Evolutionary conservation across 2,113 vertebrate genomes (phyloP).

Genomic region (Silurus asotus): DNA sequence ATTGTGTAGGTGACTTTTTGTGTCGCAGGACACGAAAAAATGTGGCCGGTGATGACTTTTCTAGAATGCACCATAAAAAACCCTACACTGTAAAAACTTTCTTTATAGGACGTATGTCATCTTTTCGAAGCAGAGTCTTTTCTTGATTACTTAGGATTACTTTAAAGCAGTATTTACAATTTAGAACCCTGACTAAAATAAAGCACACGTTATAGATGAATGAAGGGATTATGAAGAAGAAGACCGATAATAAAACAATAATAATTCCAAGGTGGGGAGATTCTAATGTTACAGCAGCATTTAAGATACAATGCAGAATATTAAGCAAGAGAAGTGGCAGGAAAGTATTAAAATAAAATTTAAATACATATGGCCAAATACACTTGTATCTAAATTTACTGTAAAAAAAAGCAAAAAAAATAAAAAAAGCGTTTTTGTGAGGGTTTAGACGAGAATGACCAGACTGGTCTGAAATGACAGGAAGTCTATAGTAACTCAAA

Average conservation of each 20-base stretch:
- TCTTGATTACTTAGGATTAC: not conserved
- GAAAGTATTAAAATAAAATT: not conserved
- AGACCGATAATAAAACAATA: not conserved
- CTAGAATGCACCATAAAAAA: not conserved
- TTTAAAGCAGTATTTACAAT: not conserved
- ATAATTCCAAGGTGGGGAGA: not conserved
- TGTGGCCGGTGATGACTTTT: not conserved
- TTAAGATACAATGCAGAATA: not conserved
- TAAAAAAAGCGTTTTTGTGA: too few species aligned
- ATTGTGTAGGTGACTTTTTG: not conserved
- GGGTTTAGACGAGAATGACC: too few species aligned
- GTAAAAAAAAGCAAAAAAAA: too few species aligned
- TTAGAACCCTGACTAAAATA: not conserved
- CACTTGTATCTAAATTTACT: not conserved
- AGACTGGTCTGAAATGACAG: too few species aligned
- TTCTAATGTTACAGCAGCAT: not conserved
- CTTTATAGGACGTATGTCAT: not conserved
- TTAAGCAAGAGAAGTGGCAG: not conserved
- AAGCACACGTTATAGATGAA: not conserved
- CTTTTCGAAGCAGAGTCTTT: not conserved
- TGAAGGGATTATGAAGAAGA: not conserved
- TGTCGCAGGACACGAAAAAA: not conserved
- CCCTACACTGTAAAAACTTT: not conserved
- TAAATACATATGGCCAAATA: not conserved
- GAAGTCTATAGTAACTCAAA: too few species aligned